Evolutionary conservation across 2,797 vertebrate species (phyloP), one percentile per base, ranked within the genome.

Genomic region (Schizopygopsis malacanthus): DNA sequence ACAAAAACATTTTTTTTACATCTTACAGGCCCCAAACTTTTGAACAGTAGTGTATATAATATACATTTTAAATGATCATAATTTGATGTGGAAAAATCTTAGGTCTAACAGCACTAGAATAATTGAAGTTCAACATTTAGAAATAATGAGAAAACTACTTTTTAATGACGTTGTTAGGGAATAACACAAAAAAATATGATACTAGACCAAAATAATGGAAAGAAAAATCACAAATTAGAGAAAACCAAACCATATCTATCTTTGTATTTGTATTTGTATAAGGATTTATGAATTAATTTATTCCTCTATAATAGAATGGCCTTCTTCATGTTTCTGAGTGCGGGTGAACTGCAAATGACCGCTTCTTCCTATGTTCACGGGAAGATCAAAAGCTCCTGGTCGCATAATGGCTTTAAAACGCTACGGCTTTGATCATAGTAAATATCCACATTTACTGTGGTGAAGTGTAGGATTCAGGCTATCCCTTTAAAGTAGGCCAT

Each of bases 361-460:
- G 81, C 47, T 52, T 77, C 63, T 79, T 73, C 79, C 71, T 79
- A 81, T 87, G 83, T 85, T 82, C 76, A 71, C 10, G 41, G 54
- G 45, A 63, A 85, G 83, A 91, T 87, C 85, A 90, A 88, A 90
- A 87, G 41, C 73, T 75, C 37, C 43, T 45, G 63, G 70, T 73
- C 52, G 52, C 50, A 65, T 84, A 83, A 89, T 81, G 85, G 85
- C 87, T 85, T 61, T 75, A 56, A 83, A 54, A 25, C 39, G 15
- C 50, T 71, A 50, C 8, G 37, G 82, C 89, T 89, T 90, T 89
- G 87, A 91, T 89, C 87, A 89, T 56, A 13, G 76, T 71, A 86
- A 90, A 90, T 85, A 83, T 78, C 82, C 84, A 78, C 81, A 85
- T 89, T 89, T 90, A 89, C 83, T 89, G 78, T 47, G 83, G 78